A percentile compares a stretch with the other conserved stretches of the same genome.
phyloP scores from a whole-genome alignment of 2,888 invertebrate species.

The Drosophila yooni region DNA sequence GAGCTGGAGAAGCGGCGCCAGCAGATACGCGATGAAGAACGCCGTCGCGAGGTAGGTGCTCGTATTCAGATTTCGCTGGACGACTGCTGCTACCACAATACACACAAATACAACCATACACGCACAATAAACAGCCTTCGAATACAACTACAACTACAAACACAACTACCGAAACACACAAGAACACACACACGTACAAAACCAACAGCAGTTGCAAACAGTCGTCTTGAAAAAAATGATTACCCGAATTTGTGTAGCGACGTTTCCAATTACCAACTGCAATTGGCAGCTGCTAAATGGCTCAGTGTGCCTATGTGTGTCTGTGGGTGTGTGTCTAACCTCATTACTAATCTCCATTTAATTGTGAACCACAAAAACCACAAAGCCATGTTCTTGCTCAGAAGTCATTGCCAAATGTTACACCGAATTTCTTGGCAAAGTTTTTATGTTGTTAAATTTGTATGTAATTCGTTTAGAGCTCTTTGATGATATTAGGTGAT shows the following conservation, averaged over 20 bases:
- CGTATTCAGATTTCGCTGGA: constrained; percentile 80
- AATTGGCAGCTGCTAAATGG: constrained; percentile 28
- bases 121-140: constrained; percentile 50
- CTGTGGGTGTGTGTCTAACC: constrained; percentile 26
- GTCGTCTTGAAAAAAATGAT: constrained; percentile 61
- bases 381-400: constrained; percentile 18
- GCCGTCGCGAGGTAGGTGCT: constrained; percentile 96
- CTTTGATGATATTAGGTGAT: not conserved
- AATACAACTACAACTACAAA: constrained; percentile 16
- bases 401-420: not conserved
- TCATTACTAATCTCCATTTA: constrained; percentile 29
- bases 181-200: constrained; percentile 47
- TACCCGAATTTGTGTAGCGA: constrained; percentile 54
- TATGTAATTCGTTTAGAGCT: not conserved
- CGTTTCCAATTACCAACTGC: constrained; percentile 31
- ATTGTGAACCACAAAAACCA: not conserved
- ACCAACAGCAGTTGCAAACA: constrained; percentile 72
- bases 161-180: constrained; percentile 31
- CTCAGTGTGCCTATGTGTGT: constrained; percentile 42
- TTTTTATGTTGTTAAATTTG: not conserved
- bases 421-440: not conserved
- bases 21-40: constrained; percentile 95
- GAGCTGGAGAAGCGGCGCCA: constrained; percentile 96
- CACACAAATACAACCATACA: constrained; percentile 39
- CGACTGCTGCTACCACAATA: constrained; percentile 72